Evolutionary conservation across 2,888 invertebrate species (phyloP).

Genomic region (Maniola hyperantus): DNA sequence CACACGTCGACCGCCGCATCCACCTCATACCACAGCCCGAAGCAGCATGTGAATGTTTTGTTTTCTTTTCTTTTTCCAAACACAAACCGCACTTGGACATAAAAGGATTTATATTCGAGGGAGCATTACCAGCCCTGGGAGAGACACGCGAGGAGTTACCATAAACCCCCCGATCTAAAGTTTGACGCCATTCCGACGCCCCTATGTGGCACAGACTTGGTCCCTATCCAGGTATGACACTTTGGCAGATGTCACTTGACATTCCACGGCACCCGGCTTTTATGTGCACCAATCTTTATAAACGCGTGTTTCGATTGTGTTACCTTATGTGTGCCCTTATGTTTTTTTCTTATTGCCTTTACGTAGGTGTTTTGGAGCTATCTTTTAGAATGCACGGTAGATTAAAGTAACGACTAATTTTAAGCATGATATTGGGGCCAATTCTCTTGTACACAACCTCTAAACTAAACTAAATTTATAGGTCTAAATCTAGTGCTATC

Average conservation of each 20-base stretch:
- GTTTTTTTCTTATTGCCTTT: slow-evolving; percentile 21
- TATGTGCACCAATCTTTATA: slow-evolving; percentile 65
- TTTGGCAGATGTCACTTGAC: slow-evolving; percentile 64
- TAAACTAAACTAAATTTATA: no score
- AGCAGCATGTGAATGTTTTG: slow-evolving; percentile 84
- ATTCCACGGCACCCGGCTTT: slow-evolving; percentile 72
- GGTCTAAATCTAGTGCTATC: no score
- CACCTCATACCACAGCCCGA: slow-evolving; percentile 73
- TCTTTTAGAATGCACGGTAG: slow-evolving; percentile 63
- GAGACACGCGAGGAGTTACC: slow-evolving; percentile 84
- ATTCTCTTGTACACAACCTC: no score
- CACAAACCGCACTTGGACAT: slow-evolving; percentile 81
- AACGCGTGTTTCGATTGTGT: slow-evolving; percentile 59
- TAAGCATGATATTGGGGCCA: slow-evolving; percentile 34
- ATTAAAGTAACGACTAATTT: slow-evolving; percentile 22
- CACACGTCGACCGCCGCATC: slow-evolving; percentile 69
- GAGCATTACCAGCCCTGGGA: slow-evolving; percentile 88
- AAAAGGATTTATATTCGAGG: slow-evolving; percentile 82
- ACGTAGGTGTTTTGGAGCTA: slow-evolving; percentile 36
- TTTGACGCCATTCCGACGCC: slow-evolving; percentile 79
- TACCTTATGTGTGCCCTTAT: slow-evolving; percentile 41
- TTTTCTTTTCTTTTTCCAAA: slow-evolving; percentile 82
- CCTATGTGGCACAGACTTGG: slow-evolving; percentile 77
- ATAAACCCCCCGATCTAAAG: slow-evolving; percentile 81
- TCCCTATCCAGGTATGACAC: slow-evolving; percentile 81